Evolutionary conservation across 2,113 vertebrate genomes (phyloP), one percentile per base, ranked within the genome.

Genomic region (Chaetorhynchus papuensis): DNA sequence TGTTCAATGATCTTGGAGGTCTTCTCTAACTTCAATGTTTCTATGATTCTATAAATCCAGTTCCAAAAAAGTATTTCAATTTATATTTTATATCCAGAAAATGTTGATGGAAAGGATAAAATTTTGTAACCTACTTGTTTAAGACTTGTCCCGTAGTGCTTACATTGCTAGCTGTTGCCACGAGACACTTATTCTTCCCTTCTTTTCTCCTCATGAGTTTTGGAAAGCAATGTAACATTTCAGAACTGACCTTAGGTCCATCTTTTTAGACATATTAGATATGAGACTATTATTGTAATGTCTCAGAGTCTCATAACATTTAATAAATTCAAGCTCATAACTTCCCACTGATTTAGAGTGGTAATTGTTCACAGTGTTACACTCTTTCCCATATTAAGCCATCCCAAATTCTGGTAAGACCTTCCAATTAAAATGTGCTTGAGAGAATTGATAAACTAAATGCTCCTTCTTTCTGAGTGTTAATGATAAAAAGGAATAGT

Each of bases 291-390:
- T 65, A 85, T 39, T 93, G 30, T 42, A 70, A 21, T 22, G 5
- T 88, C 37, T 93, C 79, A 65, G 23, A 31, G 54, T 91, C n/a
- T 89, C 70, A 89, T 52, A 93, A 56, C 54, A 87, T 94, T 94
- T 91, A 87, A 87, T 69, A 93, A 90, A 91, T 66, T 79, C 42
- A 77, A 69, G 11, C 33, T 91, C 41, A 50, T 82, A 69, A 69
- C 12, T 92, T 78, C 26, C 26, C 30, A n/a, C 45, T 77, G 59
- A 88, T 94, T 92, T 85, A 95, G 23, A 79, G 31, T 33, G 15
- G 41, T 35, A 91, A 90, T 90, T 93, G 71, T 65, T 95, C 61
- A 92, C 47, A 49, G n/a, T 1, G 2, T 49, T 71, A 65, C 21
- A 76, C 31, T 54, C 11, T 83, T 93, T 95, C 27, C 33, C 20